A percentile compares a stretch with the other conserved stretches of the same genome.
These are phyloP conservation scores for Dermatemys mawii DNA, from an alignment of 2,113 vertebrate genomes.

Conservation along the genomic window DNA sequence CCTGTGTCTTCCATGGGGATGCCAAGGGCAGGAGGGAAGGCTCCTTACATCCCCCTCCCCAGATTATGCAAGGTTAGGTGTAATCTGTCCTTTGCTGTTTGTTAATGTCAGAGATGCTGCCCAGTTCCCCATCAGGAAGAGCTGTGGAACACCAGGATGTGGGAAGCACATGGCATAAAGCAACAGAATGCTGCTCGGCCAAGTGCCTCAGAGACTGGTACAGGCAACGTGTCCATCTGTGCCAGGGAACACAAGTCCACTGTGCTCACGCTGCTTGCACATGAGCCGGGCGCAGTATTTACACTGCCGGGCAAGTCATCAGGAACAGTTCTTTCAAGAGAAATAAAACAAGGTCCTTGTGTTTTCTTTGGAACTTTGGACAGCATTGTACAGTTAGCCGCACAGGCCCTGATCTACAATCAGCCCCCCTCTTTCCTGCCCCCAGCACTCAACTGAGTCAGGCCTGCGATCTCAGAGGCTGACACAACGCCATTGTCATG, in stretches of 20 bases:
- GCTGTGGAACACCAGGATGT: neutral
- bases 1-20: neutral
- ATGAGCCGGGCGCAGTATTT: neutral
- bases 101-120: neutral
- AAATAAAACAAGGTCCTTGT: neutral
- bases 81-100: neutral
- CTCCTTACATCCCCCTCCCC: neutral
- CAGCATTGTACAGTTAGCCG: neutral
- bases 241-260: neutral
- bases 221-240: neutral
- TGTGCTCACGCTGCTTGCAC: neutral
- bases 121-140: neutral
- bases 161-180: neutral
- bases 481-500: constrained; percentile 65
- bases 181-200: neutral
- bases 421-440: neutral
- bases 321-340: neutral
- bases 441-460: constrained; percentile 60
- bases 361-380: constrained; percentile 40
- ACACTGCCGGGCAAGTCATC: neutral
- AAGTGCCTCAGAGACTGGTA: neutral
- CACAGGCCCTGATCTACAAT: neutral
- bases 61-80: neutral
- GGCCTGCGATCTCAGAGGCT: constrained; percentile 60
- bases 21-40: neutral